Evolutionary conservation across 2,888 invertebrate species (phyloP), one percentile per base, ranked within the genome.

Genomic region (Thymelicus lineola): DNA sequence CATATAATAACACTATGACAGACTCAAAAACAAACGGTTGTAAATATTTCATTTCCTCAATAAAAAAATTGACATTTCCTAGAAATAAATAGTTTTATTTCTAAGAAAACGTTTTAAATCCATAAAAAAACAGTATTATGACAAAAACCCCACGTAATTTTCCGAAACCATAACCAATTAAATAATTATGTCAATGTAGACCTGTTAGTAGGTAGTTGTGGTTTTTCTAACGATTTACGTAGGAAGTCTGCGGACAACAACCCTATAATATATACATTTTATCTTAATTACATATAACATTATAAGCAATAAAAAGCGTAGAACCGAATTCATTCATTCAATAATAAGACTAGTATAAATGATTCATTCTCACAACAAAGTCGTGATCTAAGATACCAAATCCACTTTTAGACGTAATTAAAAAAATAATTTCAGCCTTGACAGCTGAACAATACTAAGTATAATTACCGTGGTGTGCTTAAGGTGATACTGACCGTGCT

Each of bases 401-500:
- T 62, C 46, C 20, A 62, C 15, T 53, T 48, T 48, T 6, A 46
- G 35, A 36, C 57, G 17, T 46, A 62, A 62, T 68, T 53, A 50
- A 68, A 66, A 57, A 62, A 62, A 46, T 68, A 68, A 53, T 67
- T 53, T 61, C 62, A 59, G 59, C 74, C 74, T 75, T 75, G 72
- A 70, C 59, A 35, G 57, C 58, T 67, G 71, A 71, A 75, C 74
- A 75, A 75, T 73, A 68, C 69, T 63, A 68, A 63, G 15, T 7
- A 36, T 69, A 57, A 74, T 72, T 73, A 71, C 60, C 62, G 70
- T 68, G 62, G 48, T 63, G 57, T 48, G 55, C 53, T 62, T 68
- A 73, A 75, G 73, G 73, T 67, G 62, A 72, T 50, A 50, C 60
- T 70, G 71, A 57, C 72, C 72, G 71, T 69, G 70, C 36, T 74